Evolutionary conservation across 2,113 vertebrate species (phyloP).

Genomic region (Pholis gunnellus): DNA sequence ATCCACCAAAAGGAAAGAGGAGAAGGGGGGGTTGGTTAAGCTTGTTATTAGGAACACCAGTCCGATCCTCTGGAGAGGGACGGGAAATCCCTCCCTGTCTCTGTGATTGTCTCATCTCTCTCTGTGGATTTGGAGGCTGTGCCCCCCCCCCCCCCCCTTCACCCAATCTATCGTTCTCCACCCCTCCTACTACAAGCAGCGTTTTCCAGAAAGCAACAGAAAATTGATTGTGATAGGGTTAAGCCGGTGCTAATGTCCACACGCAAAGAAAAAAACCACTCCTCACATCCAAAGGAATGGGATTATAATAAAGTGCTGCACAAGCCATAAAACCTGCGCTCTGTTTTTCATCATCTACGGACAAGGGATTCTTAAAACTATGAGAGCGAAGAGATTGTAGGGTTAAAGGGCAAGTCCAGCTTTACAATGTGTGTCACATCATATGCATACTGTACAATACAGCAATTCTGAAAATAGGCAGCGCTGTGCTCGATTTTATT

Average conservation of each 20-base stretch:
- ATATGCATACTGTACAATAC: background rate
- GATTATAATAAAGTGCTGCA: slow-evolving; percentile 70
- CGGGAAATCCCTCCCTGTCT: slow-evolving; percentile 57
- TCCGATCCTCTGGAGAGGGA: slow-evolving; percentile 50
- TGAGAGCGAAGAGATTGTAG: slow-evolving; percentile 30
- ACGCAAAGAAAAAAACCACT: background rate
- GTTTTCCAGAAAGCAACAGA: slow-evolving; percentile 51
- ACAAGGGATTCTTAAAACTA: slow-evolving; percentile 40
- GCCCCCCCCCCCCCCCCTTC: slow-evolving; percentile 18
- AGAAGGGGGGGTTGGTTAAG: slow-evolving; percentile 51
- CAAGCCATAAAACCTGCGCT: slow-evolving; percentile 33
- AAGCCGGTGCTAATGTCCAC: slow-evolving; percentile 50
- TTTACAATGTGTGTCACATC: slow-evolving; percentile 1
- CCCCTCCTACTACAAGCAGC: slow-evolving; percentile 26
- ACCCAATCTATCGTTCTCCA: slow-evolving; percentile 13
- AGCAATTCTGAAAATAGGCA: background rate
- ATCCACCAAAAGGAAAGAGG: slow-evolving; percentile 17
- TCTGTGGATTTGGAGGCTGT: slow-evolving; percentile 41
- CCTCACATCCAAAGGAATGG: slow-evolving; percentile 33
- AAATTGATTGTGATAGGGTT: slow-evolving; percentile 70
- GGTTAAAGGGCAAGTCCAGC: slow-evolving; percentile 35
- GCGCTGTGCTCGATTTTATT: background rate
- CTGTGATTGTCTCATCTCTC: slow-evolving; percentile 41
- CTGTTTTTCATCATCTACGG: slow-evolving; percentile 60
- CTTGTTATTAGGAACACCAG: slow-evolving; percentile 71